Base-by-base conservation (phyloP, 2,113 vertebrate genomes). In the Tapirus terrestris region DNA sequence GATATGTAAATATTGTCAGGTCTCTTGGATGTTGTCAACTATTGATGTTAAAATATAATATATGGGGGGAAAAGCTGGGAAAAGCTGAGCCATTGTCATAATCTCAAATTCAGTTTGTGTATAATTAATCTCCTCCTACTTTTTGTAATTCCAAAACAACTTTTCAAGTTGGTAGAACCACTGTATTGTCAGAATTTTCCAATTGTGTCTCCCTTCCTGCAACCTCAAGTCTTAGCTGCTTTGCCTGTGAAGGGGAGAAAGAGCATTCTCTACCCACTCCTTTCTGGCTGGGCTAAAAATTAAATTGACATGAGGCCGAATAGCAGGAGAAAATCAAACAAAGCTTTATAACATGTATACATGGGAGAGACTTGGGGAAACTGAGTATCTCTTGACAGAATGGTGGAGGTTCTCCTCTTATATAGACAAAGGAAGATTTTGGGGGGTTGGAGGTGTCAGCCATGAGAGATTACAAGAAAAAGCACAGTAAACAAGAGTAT, bases 121-220 rank as follows among this genome's bases (percentile, higher is more conserved):
- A 13, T 94, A 67, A 80, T 80, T 65, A 82, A 58, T 79, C n/a
- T 75, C n/a, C 27, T 95, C 8, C 6, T 70, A 2, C 21, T 60
- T 95, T 94, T 80, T 7, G n/a, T 65, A 31, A 83, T 96, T 94
- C 67, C 43, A 81, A 80, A 83, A 70, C 14, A 87, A 36, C 9
- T 92, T 91, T 31, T 23, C 43, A 89, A 61, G 31, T 67, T 68
- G 53, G 4, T 77, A 63, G 48, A 12, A 85, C 10, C 9, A n/a
- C 17, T 70, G 8, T 67, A 36, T 31, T 9, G 10, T 93, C 21
- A 89, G 45, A 72, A 93, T 58, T 97, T 86, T 80, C 89, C n/a
- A 65, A 3, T 68, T 51, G 14, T n/a, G 1, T 85, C 48, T 85
- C 3, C 6, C 31, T 83, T 73, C 45, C 67, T 95, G 75, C 63